Percentiles rank a stretch among this genome's conserved stretches.
These are phyloP conservation scores for Puma concolor DNA, from an alignment of 2,113 vertebrate species.

Conservation along the genomic window DNA sequence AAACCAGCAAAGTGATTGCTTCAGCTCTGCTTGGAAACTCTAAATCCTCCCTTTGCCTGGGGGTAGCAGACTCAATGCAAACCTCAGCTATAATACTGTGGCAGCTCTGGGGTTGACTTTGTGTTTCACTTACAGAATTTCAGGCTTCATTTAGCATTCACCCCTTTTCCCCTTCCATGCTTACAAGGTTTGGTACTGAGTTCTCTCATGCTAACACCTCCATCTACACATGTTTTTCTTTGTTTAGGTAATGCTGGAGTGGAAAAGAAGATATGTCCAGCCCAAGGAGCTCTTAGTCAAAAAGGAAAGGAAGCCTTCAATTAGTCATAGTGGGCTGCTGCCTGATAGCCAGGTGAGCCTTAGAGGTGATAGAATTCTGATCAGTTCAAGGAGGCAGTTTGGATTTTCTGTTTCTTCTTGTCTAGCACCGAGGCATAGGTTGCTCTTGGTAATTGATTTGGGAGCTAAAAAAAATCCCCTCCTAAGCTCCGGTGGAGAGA, in stretches of 20 bases:
- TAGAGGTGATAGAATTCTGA: neutral
- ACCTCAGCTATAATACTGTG: constrained; percentile 62
- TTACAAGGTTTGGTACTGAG: neutral
- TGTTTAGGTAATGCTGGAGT: neutral
- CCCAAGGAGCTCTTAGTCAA: neutral
- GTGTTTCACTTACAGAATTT: constrained; percentile 68
- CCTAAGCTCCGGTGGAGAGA: neutral
- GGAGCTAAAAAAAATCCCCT: neutral
- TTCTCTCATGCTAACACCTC: constrained; percentile 7
- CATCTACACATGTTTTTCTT: constrained; percentile 5
- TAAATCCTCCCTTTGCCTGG: constrained; percentile 67
- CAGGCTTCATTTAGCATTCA: constrained; percentile 72
- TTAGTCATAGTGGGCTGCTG: neutral
- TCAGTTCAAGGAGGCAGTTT: neutral
- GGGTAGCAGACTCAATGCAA: constrained; percentile 62
- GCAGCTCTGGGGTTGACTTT: constrained; percentile 57
- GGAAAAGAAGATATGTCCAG: neutral
- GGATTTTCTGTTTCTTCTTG: neutral
- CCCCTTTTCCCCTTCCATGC: neutral
- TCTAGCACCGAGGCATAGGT: neutral
- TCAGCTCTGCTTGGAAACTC: constrained; percentile 63
- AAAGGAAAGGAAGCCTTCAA: neutral
- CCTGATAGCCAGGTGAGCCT: neutral
- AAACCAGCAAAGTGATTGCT: constrained; percentile 62
- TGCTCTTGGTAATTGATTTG: neutral